These are phyloP conservation scores for Mythimna pallens DNA, from an alignment of 2,888 invertebrate species.

Conservation along the genomic window DNA sequence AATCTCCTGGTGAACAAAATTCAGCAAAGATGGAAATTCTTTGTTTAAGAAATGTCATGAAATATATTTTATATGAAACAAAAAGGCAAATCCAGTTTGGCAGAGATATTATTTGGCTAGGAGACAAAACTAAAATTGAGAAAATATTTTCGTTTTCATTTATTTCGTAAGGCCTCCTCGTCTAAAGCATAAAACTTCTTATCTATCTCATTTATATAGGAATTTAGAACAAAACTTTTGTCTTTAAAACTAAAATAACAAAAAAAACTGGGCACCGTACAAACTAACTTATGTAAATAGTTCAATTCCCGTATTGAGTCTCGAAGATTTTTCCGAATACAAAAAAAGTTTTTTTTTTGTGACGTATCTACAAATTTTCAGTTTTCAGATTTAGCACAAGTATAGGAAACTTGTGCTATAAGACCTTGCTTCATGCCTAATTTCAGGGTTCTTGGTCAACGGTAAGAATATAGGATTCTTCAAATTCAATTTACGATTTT, in stretches of 20 bases:
- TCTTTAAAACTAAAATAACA: constrained; percentile 5
- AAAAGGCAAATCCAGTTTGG: constrained; percentile 26
- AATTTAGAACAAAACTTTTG: constrained; percentile 13
- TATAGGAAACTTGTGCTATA: too few relatives aligned
- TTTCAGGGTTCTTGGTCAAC: too few relatives aligned
- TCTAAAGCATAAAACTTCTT: background rate
- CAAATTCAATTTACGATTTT: too few relatives aligned
- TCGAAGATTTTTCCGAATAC: too few relatives aligned
- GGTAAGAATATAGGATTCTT: too few relatives aligned
- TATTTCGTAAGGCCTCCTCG: constrained; percentile 8
- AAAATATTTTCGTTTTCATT: constrained; percentile 44
- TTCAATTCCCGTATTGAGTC: too few relatives aligned
- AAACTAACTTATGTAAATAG: too few relatives aligned
- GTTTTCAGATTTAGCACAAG: too few relatives aligned
- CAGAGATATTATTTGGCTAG: constrained; percentile 43
- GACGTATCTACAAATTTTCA: too few relatives aligned
- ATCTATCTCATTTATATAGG: constrained; percentile 8
- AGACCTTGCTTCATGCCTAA: too few relatives aligned
- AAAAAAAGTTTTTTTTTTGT: too few relatives aligned
- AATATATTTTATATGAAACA: constrained; percentile 21
- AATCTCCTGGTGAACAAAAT: constrained; percentile 12
- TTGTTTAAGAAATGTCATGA: constrained; percentile 35
- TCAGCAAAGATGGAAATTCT: constrained; percentile 30
- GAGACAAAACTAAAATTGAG: constrained; percentile 47
- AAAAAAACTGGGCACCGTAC: background rate